These are phyloP conservation scores for Napeogenes sylphis DNA, from an alignment of 2,888 invertebrate species.

Conservation along the genomic window DNA sequence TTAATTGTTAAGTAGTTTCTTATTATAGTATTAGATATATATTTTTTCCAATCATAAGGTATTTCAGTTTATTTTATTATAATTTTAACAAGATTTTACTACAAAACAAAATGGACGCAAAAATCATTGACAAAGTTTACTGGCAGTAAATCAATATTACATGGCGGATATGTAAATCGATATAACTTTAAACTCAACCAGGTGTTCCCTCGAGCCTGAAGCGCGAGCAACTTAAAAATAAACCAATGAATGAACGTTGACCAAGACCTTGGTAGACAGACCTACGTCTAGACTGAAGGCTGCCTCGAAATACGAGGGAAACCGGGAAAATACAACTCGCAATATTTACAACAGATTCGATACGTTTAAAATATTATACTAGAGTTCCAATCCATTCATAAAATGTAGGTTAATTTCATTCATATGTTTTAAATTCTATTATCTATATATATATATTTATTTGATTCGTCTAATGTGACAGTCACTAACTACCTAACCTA, in stretches of 20 bases:
- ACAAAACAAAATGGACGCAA: neutral
- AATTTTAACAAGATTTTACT: too few relatives aligned
- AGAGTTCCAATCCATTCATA: too few relatives aligned
- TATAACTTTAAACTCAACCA: conserved; percentile 24
- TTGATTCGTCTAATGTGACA: too few relatives aligned
- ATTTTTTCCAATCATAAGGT: too few relatives aligned
- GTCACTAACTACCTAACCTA: too few relatives aligned
- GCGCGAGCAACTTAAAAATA: conserved; percentile 47
- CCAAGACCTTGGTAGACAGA: conserved; percentile 51
- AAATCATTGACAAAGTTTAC: neutral
- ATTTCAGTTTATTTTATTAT: too few relatives aligned
- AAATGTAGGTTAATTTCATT: too few relatives aligned
- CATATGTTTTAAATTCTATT: too few relatives aligned
- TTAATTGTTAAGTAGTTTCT: neutral
- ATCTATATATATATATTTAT: too few relatives aligned
- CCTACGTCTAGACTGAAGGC: conserved; percentile 37
- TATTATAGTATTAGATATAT: neutral
- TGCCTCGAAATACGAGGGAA: conserved; percentile 28
- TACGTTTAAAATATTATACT: too few relatives aligned
- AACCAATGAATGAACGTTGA: conserved; percentile 46
- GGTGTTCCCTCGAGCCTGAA: conserved; percentile 24
- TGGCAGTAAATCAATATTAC: neutral
- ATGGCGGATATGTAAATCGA: conserved; percentile 11
- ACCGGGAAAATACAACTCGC: neutral
- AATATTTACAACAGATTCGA: neutral